These are phyloP conservation scores for Coregonus suidteri DNA, from an alignment of 2,797 vertebrate genomes.

Conservation along the genomic window DNA sequence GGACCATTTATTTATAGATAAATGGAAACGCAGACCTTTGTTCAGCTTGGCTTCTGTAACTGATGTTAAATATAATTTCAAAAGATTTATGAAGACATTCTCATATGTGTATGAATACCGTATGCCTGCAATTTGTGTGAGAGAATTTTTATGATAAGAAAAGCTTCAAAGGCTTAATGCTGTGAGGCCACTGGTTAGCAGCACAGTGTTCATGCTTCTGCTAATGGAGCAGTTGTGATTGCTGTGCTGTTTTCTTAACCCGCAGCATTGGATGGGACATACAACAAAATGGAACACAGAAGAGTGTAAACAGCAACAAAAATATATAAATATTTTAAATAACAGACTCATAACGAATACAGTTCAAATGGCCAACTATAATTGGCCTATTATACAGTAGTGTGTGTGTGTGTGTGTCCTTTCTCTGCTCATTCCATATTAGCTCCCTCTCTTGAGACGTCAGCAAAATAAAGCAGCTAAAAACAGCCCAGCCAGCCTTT, in stretches of 20 bases:
- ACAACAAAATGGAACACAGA: slow-evolving; percentile 21
- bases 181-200: slow-evolving; percentile 21
- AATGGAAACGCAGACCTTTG: slow-evolving; percentile 24
- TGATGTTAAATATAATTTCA: slow-evolving; percentile 27
- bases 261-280: slow-evolving; percentile 11
- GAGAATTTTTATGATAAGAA: slow-evolving; percentile 33
- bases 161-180: slow-evolving; percentile 4
- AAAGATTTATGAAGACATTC: slow-evolving; percentile 10
- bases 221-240: slow-evolving; percentile 54
- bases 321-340: slow-evolving; percentile 4
- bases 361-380: neutral
- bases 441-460: slow-evolving; percentile 10
- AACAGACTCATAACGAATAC: neutral
- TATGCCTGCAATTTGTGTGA: slow-evolving; percentile 5
- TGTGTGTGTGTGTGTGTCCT: neutral
- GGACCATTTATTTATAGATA: slow-evolving; percentile 24
- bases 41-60: neutral
- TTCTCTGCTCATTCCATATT: neutral
- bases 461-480: slow-evolving; percentile 21
- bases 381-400: neutral
- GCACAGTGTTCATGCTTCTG: slow-evolving; percentile 25
- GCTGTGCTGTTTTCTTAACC: slow-evolving; percentile 23
- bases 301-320: slow-evolving; percentile 8
- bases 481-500: slow-evolving; percentile 46
- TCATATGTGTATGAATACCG: neutral